Percentiles rank a stretch among this genome's conserved stretches.
phyloP scores from a whole-genome alignment of 2,113 vertebrate genomes.

The Saguinus imperator region DNA sequence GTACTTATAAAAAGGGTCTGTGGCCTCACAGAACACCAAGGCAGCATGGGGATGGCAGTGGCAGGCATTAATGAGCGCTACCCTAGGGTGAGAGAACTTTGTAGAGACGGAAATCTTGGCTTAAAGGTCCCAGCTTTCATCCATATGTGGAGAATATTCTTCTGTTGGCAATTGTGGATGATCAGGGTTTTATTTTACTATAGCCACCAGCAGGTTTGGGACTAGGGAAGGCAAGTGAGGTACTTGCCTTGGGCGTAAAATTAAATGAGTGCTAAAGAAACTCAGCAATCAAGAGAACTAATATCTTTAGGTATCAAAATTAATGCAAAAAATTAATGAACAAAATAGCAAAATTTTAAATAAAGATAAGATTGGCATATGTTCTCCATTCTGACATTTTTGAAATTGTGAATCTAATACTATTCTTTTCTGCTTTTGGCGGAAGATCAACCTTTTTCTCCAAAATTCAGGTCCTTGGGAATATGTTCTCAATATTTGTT shows the following conservation, averaged over 20 bases:
- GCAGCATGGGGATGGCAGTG: background rate
- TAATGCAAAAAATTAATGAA: background rate
- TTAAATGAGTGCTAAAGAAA: background rate
- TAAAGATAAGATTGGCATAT: background rate
- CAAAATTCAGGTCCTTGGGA: background rate
- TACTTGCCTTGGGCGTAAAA: background rate
- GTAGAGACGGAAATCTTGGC: background rate
- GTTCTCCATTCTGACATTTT: background rate
- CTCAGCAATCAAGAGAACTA: conserved; percentile 12
- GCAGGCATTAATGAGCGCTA: background rate
- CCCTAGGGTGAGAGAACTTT: background rate
- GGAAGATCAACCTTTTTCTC: background rate
- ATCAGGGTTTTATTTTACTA: background rate
- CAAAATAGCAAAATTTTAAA: background rate
- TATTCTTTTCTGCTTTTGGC: background rate
- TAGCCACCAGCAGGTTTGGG: background rate
- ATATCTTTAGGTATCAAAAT: background rate
- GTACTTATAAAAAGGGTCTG: background rate
- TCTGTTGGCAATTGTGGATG: background rate
- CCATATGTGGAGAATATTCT: background rate
- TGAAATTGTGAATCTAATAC: background rate
- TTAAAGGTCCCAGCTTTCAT: background rate
- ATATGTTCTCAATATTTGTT: background rate
- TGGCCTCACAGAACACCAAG: background rate
- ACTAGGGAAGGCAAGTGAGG: background rate